Base-by-base conservation (phyloP, 2,797 vertebrate genomes). In the Chrosomus eos region DNA sequence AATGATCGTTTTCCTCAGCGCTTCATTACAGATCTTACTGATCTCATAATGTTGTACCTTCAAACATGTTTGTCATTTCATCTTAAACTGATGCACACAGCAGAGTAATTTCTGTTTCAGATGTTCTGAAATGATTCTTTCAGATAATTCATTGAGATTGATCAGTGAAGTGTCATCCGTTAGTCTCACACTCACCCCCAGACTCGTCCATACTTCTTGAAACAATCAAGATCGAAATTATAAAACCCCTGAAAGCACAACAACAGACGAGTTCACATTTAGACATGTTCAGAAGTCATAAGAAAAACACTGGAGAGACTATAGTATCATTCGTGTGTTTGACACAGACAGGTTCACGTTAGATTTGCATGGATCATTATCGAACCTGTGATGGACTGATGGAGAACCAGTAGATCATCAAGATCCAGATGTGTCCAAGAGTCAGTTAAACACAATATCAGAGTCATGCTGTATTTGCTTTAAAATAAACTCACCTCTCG, bases 121-220 rank as follows among this genome's bases (percentile, higher is more conserved):
- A 45, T 43, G 38, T 9, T 75, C 73, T 55, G 26, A 21, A 23
- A 28, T 10, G 2, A 74, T 33, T 16, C 9, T 23, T 51, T 36
- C 4, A 13, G 19, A 70, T 0, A 1, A 36, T 36, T 33, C 1
- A 70, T 38, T 33, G 10, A 62, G 16, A 60, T 7, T 23, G 16
- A 31, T 48, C 11, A 48, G 26, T 45, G 62, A 31, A 19, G 60
- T 62, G 28, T 45, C 5, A 78, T 51, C 5, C 0, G 28, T 40
- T 31, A 3, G 0, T 26, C 21, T 45, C 5, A 45, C 19, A 92
- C 94, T 92, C 87, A 96, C 95, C 95, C 95, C 95, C 95, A 96
- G 10, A 82, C 88, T 85, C 90, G 93, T 2, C 95, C 94, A 77
- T 93, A 95, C 89, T 95, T 95, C 64, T 90, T 88, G 75, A 83